These are phyloP conservation scores for Callithrix jacchus DNA, from an alignment of 2,113 vertebrate genomes.

Conservation along the genomic window DNA sequence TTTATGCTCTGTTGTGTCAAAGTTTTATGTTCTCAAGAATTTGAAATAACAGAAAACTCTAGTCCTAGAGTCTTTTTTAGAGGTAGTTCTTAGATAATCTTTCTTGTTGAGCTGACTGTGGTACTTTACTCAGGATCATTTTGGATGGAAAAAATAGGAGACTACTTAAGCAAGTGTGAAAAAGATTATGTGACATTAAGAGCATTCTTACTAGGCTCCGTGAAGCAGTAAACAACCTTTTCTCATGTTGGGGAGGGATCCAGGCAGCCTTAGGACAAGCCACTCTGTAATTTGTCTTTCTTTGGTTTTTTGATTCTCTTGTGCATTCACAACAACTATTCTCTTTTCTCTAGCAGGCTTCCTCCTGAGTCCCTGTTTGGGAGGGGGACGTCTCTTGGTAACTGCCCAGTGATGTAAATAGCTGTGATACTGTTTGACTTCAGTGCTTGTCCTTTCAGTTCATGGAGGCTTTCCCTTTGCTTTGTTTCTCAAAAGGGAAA, in stretches of 20 bases:
- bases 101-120: conserved; percentile 5
- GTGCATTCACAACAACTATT: background rate
- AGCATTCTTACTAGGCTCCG: background rate
- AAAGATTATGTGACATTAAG: background rate
- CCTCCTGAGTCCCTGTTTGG: background rate
- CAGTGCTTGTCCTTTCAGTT: background rate
- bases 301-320: background rate
- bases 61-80: background rate
- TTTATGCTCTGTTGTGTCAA: background rate
- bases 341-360: background rate
- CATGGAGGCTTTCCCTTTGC: background rate
- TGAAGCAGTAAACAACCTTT: background rate
- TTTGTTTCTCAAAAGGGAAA: background rate
- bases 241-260: background rate
- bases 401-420: background rate
- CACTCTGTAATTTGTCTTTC: background rate
- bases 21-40: conserved; percentile 8
- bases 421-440: background rate
- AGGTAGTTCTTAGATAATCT: background rate
- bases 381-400: background rate
- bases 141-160: background rate
- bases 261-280: background rate
- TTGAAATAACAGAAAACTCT: conserved; percentile 18
- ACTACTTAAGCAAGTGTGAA: background rate
- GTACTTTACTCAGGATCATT: background rate